Evolutionary conservation across 2,797 vertebrate genomes (phyloP), one percentile per base, ranked within the genome.

Genomic region (Danio choprae): DNA sequence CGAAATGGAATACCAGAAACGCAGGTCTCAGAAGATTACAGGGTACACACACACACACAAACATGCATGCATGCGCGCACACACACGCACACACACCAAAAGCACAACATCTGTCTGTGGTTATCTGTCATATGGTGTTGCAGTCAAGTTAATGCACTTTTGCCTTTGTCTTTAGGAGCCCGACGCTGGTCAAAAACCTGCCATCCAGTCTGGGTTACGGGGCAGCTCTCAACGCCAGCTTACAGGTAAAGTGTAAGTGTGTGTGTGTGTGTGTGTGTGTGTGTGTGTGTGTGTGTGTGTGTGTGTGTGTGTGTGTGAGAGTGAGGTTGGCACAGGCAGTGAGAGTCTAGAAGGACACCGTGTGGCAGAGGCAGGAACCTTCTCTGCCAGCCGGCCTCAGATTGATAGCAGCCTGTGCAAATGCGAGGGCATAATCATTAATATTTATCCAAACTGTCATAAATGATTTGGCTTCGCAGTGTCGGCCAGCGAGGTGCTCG

Each of bases 371-470:
- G 92, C 90, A 89, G 95, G 96, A 94, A 97, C 92, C 96, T 90
- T 20, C 93, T 94, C 85, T 85, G 71, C 84, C 86, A 82, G 93
- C 89, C 93, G 18, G 85, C 91, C 90, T 90, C 90, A 95, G 95
- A 96, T 95, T 96, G 96, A 97, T 96, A 94, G 95, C 93, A 92
- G 95, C 94, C 89, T 94, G 93, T 95, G 94, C 94, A 94, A 97
- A 97, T 96, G 94, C 93, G 94, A 96, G 95, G 95, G 94, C 94
- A 94, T 95, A 88, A 92, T 94, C 96, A 97, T 98, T 96, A 97
- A 98, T 98, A 98, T 98, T 98, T 97, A 98, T 98, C 95, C 93
- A 92, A 92, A 92, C 95, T 97, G 96, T 98, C 97, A 97, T 96
- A 95, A 98, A 96, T 97, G 96, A 97, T 98, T 98, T 96, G 96